phyloP scores from a whole-genome alignment of 2,888 invertebrate genomes.

The Sarcophaga rosellei region DNA sequence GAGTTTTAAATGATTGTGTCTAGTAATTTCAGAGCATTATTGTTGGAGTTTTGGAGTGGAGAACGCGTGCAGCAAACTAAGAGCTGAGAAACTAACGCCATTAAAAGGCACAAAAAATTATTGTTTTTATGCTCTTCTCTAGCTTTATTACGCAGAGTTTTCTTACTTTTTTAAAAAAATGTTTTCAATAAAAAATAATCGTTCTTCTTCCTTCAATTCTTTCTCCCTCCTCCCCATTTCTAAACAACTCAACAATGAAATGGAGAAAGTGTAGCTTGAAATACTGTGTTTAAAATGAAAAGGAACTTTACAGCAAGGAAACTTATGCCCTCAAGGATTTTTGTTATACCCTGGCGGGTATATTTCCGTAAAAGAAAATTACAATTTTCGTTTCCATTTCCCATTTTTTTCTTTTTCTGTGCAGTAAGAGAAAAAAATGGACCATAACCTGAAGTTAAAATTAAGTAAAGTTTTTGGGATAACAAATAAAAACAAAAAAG shows the following conservation, averaged over 20 bases:
- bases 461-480: slow-evolving; percentile 12
- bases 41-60: too few relatives aligned
- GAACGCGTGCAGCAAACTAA: neutral
- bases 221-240: too few relatives aligned
- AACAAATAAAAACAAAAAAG: too few relatives aligned
- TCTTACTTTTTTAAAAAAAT: too few relatives aligned
- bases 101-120: neutral
- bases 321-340: slow-evolving; percentile 41
- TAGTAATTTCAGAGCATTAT: too few relatives aligned
- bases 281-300: neutral
- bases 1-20: neutral
- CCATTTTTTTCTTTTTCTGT: neutral
- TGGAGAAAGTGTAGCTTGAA: neutral
- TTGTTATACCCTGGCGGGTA: neutral
- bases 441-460: slow-evolving; percentile 37
- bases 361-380: slow-evolving; percentile 13
- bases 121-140: neutral
- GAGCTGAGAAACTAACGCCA: neutral
- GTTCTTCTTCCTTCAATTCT: too few relatives aligned
- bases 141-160: neutral
- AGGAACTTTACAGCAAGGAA: slow-evolving; percentile 1
- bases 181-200: too few relatives aligned
- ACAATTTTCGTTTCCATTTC: slow-evolving; percentile 11
- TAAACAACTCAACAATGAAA: too few relatives aligned
- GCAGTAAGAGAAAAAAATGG: neutral